A percentile compares a stretch with the other conserved stretches of the same genome.
phyloP scores from a whole-genome alignment of 2,113 vertebrate genomes.

The Colius striatus region DNA sequence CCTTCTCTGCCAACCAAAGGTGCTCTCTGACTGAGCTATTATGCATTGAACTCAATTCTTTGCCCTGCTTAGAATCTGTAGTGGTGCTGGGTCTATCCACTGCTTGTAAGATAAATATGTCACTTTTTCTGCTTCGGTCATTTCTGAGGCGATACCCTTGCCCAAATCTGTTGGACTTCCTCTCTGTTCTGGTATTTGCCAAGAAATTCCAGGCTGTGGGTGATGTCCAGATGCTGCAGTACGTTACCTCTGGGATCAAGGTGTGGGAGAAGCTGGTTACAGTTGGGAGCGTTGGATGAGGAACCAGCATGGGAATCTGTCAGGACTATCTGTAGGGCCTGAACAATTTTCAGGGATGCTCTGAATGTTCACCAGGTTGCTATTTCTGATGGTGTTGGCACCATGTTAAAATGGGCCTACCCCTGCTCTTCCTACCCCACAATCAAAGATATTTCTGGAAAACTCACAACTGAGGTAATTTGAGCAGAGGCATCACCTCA shows the following conservation, averaged over 20 bases:
- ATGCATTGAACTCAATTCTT: not conserved
- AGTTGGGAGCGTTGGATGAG: not conserved
- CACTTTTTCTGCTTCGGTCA: not conserved
- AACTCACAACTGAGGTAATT: not conserved
- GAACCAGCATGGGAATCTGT: not conserved
- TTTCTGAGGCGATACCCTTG: not conserved
- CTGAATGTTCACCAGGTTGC: not conserved
- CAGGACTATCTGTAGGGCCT: not conserved
- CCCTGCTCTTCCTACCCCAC: not conserved
- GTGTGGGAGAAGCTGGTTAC: not conserved
- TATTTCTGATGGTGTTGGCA: not conserved
- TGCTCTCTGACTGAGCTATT: conserved; percentile 6
- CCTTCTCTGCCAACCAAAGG: not conserved
- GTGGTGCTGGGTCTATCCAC: not conserved
- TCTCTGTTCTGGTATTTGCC: not conserved
- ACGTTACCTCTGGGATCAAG: not conserved
- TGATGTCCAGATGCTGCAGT: not conserved
- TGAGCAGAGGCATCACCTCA: not conserved
- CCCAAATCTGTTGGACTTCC: not conserved
- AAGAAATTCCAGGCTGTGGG: not conserved
- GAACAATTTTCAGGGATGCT: not conserved
- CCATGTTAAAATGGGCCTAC: not conserved
- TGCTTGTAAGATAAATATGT: not conserved
- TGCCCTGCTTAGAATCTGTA: not conserved
- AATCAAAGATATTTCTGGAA: not conserved